Evolutionary conservation across 2,797 vertebrate species (phyloP), one percentile per base, ranked within the genome.

Genomic region (Kryptopterus vitreolus): DNA sequence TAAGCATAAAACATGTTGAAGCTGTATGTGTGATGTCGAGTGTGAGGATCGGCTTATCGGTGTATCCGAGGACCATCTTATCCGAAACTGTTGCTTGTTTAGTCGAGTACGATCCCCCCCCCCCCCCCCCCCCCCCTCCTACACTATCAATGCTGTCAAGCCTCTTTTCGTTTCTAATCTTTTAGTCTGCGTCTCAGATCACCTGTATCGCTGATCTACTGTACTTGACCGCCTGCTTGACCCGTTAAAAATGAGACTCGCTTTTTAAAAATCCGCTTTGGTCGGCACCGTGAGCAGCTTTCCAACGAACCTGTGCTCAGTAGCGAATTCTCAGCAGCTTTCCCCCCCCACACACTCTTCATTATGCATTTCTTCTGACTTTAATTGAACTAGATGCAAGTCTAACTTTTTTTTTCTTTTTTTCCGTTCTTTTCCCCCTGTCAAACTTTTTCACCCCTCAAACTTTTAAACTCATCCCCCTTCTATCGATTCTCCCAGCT

Each of bases 71-170:
- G 24, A 74, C n/a, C 58, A 15, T 26, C 53, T 74, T 55, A 58
- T 74, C n/a, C n/a, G 43, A 74, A 59, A 35, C 35, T 59, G 43
- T 46, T 46, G n/a, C 72, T 26, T 74, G 55, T 55, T 59, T 74
- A n/a, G n/a, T n/a, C n/a, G n/a, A n/a, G n/a, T n/a, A n/a, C n/a
- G n/a, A n/a, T n/a, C n/a, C n/a, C n/a, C n/a, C n/a, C n/a, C n/a
- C n/a, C n/a, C n/a, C n/a, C n/a, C n/a, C n/a, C n/a, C n/a, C n/a
- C n/a, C n/a, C 35, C 35, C 50, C 70, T 35, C 20, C 52, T 55
- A 15, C 24, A 46, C 43, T 74, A 59, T 74, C 72, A 18, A 4
- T 26, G 55, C 55, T 59, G 55, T 74, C 35, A 29, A 59, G 35
- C 35, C 4, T 24, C 22, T 35, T 33, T 55, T 38, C 53, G 24